These are phyloP conservation scores for Leucosticte australis DNA, from an alignment of 2,113 vertebrate genomes.

Conservation along the genomic window DNA sequence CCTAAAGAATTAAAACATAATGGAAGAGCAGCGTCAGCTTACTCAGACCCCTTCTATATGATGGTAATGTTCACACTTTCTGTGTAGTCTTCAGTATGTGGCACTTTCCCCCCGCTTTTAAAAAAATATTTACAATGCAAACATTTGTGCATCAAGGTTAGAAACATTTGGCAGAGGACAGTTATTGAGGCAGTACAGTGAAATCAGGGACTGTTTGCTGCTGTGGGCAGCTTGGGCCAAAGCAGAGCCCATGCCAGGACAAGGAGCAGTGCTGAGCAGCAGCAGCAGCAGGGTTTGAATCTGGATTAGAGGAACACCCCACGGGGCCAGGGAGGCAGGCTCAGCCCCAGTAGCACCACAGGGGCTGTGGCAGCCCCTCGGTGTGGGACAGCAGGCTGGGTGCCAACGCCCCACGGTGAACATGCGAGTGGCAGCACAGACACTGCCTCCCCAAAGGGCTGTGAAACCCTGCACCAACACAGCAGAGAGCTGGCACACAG, in stretches of 20 bases:
- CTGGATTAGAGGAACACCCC: background rate
- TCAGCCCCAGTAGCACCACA: background rate
- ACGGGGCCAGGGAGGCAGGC: too few species aligned
- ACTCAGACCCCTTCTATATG: background rate
- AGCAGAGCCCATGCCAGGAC: background rate
- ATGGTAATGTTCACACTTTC: background rate
- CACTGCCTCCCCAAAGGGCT: rapidly evolving
- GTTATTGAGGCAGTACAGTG: background rate
- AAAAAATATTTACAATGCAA: background rate
- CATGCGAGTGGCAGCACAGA: rapidly evolving
- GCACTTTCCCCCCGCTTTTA: rapidly evolving
- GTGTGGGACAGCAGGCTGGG: rapidly evolving
- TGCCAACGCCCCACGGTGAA: too few species aligned
- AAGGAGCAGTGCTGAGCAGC: rapidly evolving
- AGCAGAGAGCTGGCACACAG: too few species aligned
- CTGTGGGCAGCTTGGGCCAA: background rate
- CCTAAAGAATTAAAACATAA: background rate
- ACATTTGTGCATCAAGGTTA: background rate
- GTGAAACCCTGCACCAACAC: too few species aligned
- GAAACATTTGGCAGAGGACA: background rate
- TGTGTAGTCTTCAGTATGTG: background rate
- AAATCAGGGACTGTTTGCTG: background rate
- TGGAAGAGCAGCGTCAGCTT: background rate
- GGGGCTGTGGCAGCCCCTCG: rapidly evolving
- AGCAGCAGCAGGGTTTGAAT: rapidly evolving